Base-by-base conservation (phyloP, 1,140 invertebrate genomes). In the Proctacanthus coquilletti region DNA sequence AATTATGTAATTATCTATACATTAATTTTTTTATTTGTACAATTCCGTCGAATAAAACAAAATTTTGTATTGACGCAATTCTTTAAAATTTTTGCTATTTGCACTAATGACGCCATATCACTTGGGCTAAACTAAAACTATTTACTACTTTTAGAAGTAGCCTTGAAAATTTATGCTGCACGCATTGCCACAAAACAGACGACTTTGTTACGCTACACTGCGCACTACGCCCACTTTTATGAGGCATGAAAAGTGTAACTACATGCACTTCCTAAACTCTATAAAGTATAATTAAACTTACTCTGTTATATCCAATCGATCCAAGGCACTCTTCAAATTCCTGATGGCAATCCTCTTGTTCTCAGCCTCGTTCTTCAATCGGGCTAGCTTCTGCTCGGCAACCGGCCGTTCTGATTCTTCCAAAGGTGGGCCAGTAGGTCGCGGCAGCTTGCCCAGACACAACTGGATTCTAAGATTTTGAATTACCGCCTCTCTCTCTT, bases 401-500 rank as follows among this genome's bases (percentile, higher is more conserved):
- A 52, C 56, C 14, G 56, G 56, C 34, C 51, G 52, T 27, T 60
- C 57, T 0, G 45, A 42, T 1, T 56, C 52, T 20, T 59, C 53
- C 10, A 59, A 36, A 1, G 56, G 54, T 18, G 53, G 51, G 3
- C 64, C 64, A 3, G 55, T 58, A 20, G 65, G 51, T 21, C 65
- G 56, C 29, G 56, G 54, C 32, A 57, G 29, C 19, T 58, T 61
- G 17, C 53, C 56, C 31, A 57, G 36, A 18, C 62, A 62, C 1
- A 66, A 46, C 42, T 64, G 64, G 15, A 63, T 64, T 36, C 60
- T 54, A 38, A 75, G 60, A 42, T 66, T 84, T 49, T 84, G 76
- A 49, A 85, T 85, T 25, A 83, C 73, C 23, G 80, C 77, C 50
- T 87, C 83, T 44, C 84, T 85, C 56, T 86, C 82, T 36, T 72